phyloP scores from a whole-genome alignment of 2,113 vertebrate species.

The Actenoides lindsayi region DNA sequence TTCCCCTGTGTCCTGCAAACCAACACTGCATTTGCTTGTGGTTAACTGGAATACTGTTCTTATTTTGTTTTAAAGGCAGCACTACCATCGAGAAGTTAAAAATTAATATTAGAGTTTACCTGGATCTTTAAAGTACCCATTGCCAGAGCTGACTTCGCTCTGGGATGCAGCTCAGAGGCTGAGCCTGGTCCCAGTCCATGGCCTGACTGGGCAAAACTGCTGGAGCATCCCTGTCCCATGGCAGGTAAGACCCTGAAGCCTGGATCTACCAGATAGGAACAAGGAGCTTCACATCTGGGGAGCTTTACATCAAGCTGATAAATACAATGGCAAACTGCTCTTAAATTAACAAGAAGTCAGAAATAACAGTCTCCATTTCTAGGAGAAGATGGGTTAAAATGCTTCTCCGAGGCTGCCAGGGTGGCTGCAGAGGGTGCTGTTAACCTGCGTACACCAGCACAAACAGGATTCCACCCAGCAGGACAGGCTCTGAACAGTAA shows the following conservation, averaged over 20 bases:
- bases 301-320: background rate
- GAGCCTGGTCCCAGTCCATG: background rate
- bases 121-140: background rate
- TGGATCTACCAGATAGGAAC: accelerated
- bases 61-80: background rate
- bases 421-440: conserved; percentile 61
- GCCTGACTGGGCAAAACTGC: accelerated
- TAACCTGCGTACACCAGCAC: background rate
- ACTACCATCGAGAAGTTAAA: background rate
- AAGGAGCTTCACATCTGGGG: background rate
- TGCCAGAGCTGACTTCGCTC: background rate
- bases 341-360: accelerated
- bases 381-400: accelerated
- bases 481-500: background rate
- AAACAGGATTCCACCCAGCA: accelerated
- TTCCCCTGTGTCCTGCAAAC: background rate
- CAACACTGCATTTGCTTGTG: background rate
- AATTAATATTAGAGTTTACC: background rate
- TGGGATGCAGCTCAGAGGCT: background rate
- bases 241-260: background rate
- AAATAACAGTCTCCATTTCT: accelerated
- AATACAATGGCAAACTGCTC: background rate
- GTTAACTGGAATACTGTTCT: background rate
- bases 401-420: background rate
- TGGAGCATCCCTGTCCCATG: background rate